Percentiles rank a stretch among this genome's conserved stretches.
Conservation (phyloP, 2,888 invertebrate genomes). For the Strigamia crassipes region DNA sequence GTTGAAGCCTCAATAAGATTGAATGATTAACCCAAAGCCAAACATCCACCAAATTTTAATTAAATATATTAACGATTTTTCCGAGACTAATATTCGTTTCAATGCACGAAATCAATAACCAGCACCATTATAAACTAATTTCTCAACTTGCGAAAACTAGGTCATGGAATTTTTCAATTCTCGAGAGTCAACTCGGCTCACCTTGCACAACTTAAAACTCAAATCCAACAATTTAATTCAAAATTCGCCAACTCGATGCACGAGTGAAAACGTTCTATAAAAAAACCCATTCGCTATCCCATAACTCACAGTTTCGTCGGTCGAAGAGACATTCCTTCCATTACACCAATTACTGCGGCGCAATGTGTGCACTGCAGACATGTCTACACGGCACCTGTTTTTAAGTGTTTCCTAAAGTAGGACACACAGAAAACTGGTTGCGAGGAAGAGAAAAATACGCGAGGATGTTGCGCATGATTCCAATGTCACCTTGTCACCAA, state of each 20-base stretch:
- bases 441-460: constrained; percentile 10
- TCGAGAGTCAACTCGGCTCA: neutral
- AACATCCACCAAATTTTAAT: neutral
- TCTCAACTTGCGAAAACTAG: constrained; percentile 5
- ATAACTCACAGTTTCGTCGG: constrained; percentile 12
- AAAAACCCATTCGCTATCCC: neutral
- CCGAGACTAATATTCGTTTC: neutral
- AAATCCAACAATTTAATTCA: too few species aligned
- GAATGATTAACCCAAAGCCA: neutral
- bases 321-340: constrained; percentile 8
- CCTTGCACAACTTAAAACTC: neutral
- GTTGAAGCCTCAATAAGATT: neutral
- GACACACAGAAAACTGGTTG: constrained; percentile 8
- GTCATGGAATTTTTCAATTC: neutral
- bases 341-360: neutral
- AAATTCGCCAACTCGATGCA: neutral
- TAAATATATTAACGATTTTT: too few species aligned
- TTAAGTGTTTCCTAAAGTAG: constrained; percentile 24
- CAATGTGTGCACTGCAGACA: neutral
- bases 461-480: neutral
- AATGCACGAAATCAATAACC: neutral
- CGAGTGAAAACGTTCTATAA: neutral
- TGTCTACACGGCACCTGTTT: constrained; percentile 31
- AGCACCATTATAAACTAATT: neutral
- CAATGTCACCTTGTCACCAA: constrained; percentile 18